Evolutionary conservation across 2,113 vertebrate genomes (phyloP).

Genomic region (Gavialis gangeticus): DNA sequence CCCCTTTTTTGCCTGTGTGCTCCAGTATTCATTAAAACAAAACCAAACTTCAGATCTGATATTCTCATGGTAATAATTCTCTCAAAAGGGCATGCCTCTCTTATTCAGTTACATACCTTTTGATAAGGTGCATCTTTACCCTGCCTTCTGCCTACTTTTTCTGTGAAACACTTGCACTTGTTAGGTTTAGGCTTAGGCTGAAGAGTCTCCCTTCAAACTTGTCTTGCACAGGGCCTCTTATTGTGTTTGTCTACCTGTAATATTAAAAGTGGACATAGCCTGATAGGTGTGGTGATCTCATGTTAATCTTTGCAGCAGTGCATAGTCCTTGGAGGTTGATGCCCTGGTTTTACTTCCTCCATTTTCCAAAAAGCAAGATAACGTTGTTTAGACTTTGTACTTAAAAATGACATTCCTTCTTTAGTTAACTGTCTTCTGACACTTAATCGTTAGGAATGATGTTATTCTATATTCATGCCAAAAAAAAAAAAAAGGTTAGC

Average conservation of each 20-base stretch:
- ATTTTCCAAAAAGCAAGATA: background rate
- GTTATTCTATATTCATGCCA: background rate
- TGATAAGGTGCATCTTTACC: too few species aligned
- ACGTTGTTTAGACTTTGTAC: conserved; percentile 16
- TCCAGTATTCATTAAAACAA: background rate
- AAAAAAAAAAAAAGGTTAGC: background rate
- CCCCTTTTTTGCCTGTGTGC: background rate
- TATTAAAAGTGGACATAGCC: background rate
- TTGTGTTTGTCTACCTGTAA: background rate
- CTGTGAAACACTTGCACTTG: too few species aligned
- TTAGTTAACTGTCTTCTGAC: conserved; percentile 2
- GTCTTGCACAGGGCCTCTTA: background rate
- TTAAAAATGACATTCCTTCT: background rate
- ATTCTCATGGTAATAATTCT: background rate
- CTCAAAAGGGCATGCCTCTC: too few species aligned
- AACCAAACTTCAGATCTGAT: background rate
- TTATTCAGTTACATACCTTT: too few species aligned
- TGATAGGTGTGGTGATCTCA: background rate
- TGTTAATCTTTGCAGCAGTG: background rate
- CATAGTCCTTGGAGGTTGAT: background rate
- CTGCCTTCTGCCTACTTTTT: too few species aligned
- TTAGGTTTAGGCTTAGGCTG: background rate
- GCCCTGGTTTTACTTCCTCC: background rate
- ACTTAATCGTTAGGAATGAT: conserved; percentile 7
- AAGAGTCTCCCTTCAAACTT: background rate